Base-by-base conservation (phyloP, 2,113 vertebrate genomes). In the Syngnathus scovelli region DNA sequence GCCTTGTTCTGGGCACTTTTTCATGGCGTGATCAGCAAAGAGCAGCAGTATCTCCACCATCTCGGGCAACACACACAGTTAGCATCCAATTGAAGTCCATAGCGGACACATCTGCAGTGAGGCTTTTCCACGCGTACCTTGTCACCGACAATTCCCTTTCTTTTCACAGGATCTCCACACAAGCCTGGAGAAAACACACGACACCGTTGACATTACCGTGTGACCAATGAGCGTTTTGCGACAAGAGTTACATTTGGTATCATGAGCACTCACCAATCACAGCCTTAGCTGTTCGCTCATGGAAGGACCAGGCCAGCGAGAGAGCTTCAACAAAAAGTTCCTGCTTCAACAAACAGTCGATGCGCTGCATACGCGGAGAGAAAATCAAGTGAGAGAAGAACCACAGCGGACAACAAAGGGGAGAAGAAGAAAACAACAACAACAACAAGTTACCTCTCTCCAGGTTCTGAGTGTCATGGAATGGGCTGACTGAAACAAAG, bases 281-380 rank as follows among this genome's bases (percentile, higher is more conserved):
- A 71, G 97, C 97, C 80, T 96, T 99, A 43, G 95, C 96, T 67
- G 94, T 97, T 70, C 95, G 95, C 82, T 99, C 95, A 54, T 96
- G 93, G 79, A 99, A 97, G 33, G 96, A 98, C 97, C 97, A 98
- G 15, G 95, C 94, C 61, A 98, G 89, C 73, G 93, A 89, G 62
- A 99, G 89, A n/a, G 95, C 95, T 89, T 98, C 96, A 1, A 92
- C 91, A 72, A 95, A 93, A 74, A 92, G 91, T 69, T 98, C 96
- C 86, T 95, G 95, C 71, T 96, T 98, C 86, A 98, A 80, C 39
- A 98, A 87, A 61, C 92, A 93, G 83, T 98, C 97, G 41, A 98
- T 86, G 67, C 97, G 93, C 97, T 99, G 83, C 19, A 76, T 23
- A 76, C 5, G 18, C 18, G 67, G 36, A 62, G 5, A 63, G 9